A percentile compares a stretch with the other conserved stretches of the same genome.
These are phyloP conservation scores for Pelochelys cantorii DNA, from an alignment of 2,797 vertebrate genomes.

Conservation along the genomic window DNA sequence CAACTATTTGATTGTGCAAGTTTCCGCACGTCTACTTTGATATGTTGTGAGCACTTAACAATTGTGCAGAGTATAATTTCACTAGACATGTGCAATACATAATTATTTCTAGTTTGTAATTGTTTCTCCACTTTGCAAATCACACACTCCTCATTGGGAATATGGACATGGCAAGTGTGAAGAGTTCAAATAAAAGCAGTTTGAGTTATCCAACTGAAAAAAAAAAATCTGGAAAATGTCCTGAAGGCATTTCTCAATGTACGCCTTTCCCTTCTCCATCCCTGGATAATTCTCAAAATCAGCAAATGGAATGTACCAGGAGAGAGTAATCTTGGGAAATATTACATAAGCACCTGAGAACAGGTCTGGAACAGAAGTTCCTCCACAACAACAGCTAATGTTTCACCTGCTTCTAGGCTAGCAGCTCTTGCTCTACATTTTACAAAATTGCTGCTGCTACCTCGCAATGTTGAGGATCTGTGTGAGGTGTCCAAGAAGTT, in stretches of 20 bases:
- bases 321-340: background rate
- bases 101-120: background rate
- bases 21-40: background rate
- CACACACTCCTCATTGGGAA: background rate
- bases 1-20: background rate
- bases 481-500: background rate
- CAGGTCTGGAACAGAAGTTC: rapidly evolving
- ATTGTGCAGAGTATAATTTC: too few species aligned
- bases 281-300: background rate
- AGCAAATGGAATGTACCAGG: background rate
- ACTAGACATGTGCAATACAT: background rate
- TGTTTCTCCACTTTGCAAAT: background rate
- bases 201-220: background rate
- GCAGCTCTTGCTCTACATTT: background rate
- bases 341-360: background rate
- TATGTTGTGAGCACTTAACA: background rate
- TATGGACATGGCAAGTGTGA: background rate
- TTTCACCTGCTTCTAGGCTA: background rate
- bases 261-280: background rate
- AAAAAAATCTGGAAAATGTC: background rate
- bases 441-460: background rate
- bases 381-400: background rate
- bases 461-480: rapidly evolving
- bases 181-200: background rate
- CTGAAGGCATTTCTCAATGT: background rate